Percentiles rank a stretch among this genome's conserved stretches.
Evolutionary conservation across 2,888 invertebrate genomes (phyloP).

Genomic region (Euclidia mi): DNA sequence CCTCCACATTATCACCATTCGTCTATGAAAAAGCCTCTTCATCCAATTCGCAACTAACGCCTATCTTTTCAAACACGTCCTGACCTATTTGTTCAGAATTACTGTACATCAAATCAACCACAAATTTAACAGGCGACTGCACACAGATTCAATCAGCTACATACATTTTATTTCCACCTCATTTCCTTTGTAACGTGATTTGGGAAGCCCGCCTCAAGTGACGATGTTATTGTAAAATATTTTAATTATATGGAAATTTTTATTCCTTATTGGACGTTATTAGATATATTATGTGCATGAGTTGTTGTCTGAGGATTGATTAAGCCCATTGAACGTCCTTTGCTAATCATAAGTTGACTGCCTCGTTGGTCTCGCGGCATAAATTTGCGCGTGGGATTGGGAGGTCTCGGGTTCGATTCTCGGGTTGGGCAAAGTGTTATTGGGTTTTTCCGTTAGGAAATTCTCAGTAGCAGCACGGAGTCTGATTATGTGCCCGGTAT

Average conservation of each 20-base stretch:
- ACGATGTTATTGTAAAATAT: conserved; percentile 49
- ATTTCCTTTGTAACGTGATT: conserved; percentile 54
- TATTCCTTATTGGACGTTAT: conserved; percentile 17
- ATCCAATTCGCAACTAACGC: conserved; percentile 5
- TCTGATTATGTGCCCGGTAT: too few relatives aligned
- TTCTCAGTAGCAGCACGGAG: too few relatives aligned
- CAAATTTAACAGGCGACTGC: conserved; percentile 53
- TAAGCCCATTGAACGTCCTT: neutral
- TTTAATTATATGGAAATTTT: conserved; percentile 40
- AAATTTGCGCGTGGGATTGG: too few relatives aligned
- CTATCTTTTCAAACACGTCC: conserved; percentile 27
- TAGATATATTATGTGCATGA: conserved; percentile 6
- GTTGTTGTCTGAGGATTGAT: neutral
- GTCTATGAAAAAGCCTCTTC: neutral
- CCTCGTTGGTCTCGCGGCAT: too few relatives aligned
- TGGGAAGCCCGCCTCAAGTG: conserved; percentile 48
- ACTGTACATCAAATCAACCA: conserved; percentile 58
- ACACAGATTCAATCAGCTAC: conserved; percentile 55
- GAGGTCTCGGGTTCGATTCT: too few relatives aligned
- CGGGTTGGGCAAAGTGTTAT: too few relatives aligned
- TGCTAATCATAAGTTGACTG: too few relatives aligned
- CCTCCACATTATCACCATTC: too few relatives aligned
- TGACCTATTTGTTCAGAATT: conserved; percentile 57
- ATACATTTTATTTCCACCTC: conserved; percentile 54
- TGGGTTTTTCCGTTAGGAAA: too few relatives aligned